These are phyloP conservation scores for Prunella strophiata DNA, from an alignment of 2,797 vertebrate species.

Conservation along the genomic window DNA sequence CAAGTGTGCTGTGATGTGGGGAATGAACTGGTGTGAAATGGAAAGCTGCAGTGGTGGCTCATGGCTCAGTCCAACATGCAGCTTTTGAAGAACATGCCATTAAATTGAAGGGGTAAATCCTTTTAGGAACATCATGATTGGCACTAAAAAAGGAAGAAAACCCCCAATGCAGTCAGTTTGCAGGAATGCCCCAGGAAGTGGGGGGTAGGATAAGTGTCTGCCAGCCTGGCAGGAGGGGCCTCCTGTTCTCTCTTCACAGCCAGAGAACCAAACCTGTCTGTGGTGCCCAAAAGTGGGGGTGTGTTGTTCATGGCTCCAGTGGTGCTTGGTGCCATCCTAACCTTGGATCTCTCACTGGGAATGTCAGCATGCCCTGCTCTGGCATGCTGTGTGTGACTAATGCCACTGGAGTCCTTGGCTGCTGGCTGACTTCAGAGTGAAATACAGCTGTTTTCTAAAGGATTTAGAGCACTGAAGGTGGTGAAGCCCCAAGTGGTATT, in stretches of 20 bases:
- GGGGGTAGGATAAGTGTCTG: neutral
- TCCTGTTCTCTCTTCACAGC: neutral
- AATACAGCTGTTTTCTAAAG: neutral
- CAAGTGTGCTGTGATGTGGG: neutral
- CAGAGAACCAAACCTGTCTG: neutral
- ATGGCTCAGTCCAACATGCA: rapidly evolving
- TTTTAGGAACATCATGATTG: neutral
- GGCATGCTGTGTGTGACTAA: neutral
- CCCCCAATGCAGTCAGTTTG: neutral
- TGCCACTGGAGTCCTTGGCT: neutral
- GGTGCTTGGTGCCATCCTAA: neutral
- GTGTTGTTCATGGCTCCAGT: neutral
- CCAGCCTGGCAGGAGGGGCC: neutral
- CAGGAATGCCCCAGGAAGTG: neutral
- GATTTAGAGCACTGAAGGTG: neutral
- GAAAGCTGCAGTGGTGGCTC: neutral
- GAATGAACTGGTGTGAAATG: neutral
- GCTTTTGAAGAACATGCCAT: neutral
- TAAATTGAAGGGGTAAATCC: neutral
- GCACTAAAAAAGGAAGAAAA: neutral
- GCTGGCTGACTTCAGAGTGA: neutral
- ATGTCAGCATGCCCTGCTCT: neutral
- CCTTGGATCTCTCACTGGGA: neutral
- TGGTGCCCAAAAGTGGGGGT: neutral
- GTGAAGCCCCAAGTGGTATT: neutral